Base-by-base conservation (phyloP, 2,113 vertebrate genomes). In the Nothoprocta perdicaria region DNA sequence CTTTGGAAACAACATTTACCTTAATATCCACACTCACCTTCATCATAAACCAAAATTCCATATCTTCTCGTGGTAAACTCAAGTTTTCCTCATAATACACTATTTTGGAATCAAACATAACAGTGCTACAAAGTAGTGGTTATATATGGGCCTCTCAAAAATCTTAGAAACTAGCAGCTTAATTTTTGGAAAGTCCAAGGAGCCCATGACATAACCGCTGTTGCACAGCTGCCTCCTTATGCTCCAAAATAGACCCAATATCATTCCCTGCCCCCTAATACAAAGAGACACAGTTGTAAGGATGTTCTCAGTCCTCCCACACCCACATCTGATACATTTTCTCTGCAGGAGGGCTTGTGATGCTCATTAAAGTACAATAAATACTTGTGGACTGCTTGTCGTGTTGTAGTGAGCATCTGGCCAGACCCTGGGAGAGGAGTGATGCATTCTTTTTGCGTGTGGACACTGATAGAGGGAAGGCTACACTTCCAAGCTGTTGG, bases 391-490 rank as follows among this genome's bases (percentile, higher is more conserved):
- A 75, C 84, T 24, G 52, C 21, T n/a, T 35, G 21, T n/a, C 3
- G 4, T 5, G 43, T 57, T 40, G 55, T 31, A 78, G 77, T 40
- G 72, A 92, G 61, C 82, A 48, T 75, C 84, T 83, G 84, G 60
- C 23, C 27, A 38, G 84, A 2, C 0, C 0, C 5, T 33, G 57
- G n/a, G 89, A 89, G 57, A 38, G 35, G 52, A 31, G 14, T 31
- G 63, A 61, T 4, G 23, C 27, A 10, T 74, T 87, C 86, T 6
- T 90, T 62, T 50, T 46, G 75, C 14, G 1, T 52, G 53, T 1
- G 0, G 66, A 9, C 66, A 81, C 58, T 0, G 0, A 0, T 1
- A 7, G 2, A 29, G 53, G 35, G 24, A 82, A 80, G 45, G 52
- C n/a, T 84, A 6, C 31, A 2, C n/a, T 82, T 18, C 68, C 27